phyloP scores from a whole-genome alignment of 92 coral and sea anemone genomes.

The Desmophyllum pertusum region DNA sequence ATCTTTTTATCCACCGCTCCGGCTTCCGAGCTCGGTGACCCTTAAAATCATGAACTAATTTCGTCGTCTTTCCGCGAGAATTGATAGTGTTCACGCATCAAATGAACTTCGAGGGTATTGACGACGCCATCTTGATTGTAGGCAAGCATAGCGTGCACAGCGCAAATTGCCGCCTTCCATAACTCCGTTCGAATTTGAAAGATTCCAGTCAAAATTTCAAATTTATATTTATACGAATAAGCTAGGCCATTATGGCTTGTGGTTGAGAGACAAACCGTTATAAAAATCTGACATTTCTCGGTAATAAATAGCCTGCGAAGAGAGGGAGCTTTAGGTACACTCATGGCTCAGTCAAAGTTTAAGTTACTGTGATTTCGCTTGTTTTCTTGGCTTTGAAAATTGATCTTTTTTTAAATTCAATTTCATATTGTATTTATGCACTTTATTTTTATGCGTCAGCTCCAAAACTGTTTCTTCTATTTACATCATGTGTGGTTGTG shows the following conservation, averaged over 20 bases:
- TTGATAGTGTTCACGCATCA: background rate
- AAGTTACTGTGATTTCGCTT: too few relatives aligned
- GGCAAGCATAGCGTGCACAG: background rate
- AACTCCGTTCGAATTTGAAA: background rate
- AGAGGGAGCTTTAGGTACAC: too few relatives aligned
- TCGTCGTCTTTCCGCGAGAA: background rate
- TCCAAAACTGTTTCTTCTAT: background rate
- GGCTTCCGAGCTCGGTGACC: constrained; percentile 2
- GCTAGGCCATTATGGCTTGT: too few relatives aligned
- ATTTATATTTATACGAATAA: too few relatives aligned
- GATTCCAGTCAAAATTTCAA: background rate
- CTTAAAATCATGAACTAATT: background rate
- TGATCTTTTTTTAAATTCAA: background rate
- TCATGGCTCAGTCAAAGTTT: too few relatives aligned
- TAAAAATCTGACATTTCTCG: background rate
- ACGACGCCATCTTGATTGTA: constrained; percentile 4
- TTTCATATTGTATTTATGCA: background rate
- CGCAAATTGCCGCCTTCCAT: too few relatives aligned
- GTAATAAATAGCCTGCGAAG: too few relatives aligned
- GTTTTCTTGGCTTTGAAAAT: too few relatives aligned
- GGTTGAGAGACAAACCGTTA: background rate
- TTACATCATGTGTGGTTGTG: background rate
- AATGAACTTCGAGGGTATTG: background rate
- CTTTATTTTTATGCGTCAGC: background rate
- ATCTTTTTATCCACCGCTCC: background rate